Evolutionary conservation across 2,797 vertebrate species (phyloP), one percentile per base, ranked within the genome.

Genomic region (Takifugu ocellatus): DNA sequence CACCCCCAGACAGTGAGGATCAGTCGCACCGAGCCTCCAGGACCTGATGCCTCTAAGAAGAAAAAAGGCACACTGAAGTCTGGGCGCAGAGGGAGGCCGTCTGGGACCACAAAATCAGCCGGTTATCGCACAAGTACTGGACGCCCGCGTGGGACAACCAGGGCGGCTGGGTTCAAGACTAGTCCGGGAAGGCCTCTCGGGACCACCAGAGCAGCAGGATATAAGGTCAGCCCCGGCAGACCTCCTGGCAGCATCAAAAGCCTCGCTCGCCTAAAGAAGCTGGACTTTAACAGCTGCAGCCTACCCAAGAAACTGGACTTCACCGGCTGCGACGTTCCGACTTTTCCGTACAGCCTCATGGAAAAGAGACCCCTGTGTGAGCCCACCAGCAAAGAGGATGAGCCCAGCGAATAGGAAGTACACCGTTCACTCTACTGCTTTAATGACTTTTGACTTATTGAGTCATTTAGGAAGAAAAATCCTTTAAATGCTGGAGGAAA

Each of bases 221-320:
- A 99, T 80, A 98, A 98, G 91, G 96, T 98, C 80, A 99, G 97
- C 90, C 96, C 97, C 26, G 97, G 97, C 55, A 91, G 97, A 79
- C 97, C 97, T 65, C 97, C 96, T 56, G 97, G 97, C 87, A 99
- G 96, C 92, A 97, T 98, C 91, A 99, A 98, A 92, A 95, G 94
- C 79, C 92, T 96, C 26, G 92, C 96, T 71, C 94, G 94, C 66
- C 94, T 96, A 88, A 94, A 94, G 77, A 92, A 90, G 85, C 78
- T 86, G 64, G 84, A 84, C 80, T 90, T 88, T 63, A 83, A 44
- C 72, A 82, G 68, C 79, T 87, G 85, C 75, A 61, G 76, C 26
- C 58, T 70, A 47, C 68, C 86, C 52, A 87, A 87, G 74, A 92
- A 91, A 88, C 83, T 92, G 71, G 90, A 91, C 81, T 92, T 90